phyloP scores from a whole-genome alignment of 2,113 vertebrate species.

The Nibea coibor region DNA sequence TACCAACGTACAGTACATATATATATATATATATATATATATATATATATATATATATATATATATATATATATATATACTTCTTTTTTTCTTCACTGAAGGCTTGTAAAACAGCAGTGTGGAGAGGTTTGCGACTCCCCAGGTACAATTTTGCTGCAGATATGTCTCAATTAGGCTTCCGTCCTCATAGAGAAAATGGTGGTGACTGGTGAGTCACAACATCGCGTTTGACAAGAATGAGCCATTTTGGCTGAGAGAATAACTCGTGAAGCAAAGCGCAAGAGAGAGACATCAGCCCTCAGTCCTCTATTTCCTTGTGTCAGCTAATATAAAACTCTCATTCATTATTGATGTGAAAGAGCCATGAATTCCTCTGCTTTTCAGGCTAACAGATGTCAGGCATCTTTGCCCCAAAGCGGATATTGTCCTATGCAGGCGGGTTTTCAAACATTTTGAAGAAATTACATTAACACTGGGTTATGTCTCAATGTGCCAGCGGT shows the following conservation, averaged over 20 bases:
- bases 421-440: slow-evolving; percentile 4
- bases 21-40: too few species aligned
- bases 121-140: slow-evolving; percentile 37
- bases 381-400: slow-evolving; percentile 68
- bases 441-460: slow-evolving; percentile 27
- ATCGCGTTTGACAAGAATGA: slow-evolving; percentile 62
- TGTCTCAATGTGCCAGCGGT: background rate
- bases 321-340: slow-evolving; percentile 80
- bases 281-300: slow-evolving; percentile 64
- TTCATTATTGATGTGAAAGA: slow-evolving; percentile 87
- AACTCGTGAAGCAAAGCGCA: slow-evolving; percentile 44
- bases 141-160: slow-evolving; percentile 39
- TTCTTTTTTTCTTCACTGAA: slow-evolving; percentile 18
- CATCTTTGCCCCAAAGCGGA: slow-evolving; percentile 32
- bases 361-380: slow-evolving; percentile 83
- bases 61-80: too few species aligned
- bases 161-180: slow-evolving; percentile 43
- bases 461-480: slow-evolving; percentile 11
- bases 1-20: background rate
- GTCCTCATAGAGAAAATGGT: slow-evolving; percentile 29
- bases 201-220: slow-evolving; percentile 64
- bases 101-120: background rate
- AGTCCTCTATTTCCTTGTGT: slow-evolving; percentile 60
- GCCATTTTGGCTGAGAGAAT: slow-evolving; percentile 40
- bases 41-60: too few species aligned